Base-by-base conservation (phyloP, 1,140 invertebrate species). In the Battus philenor region DNA sequence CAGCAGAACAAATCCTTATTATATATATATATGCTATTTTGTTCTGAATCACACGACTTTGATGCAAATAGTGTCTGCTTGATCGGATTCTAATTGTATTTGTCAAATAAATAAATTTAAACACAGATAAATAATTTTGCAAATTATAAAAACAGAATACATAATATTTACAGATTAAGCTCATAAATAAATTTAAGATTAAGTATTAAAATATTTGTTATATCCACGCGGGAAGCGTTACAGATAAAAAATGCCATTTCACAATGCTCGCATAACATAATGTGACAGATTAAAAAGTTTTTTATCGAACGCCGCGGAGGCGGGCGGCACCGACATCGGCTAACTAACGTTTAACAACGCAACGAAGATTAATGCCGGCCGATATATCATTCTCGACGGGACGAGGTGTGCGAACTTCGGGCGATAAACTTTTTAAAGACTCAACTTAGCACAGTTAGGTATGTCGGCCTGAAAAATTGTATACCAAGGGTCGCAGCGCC, bases 361-460 rank as follows among this genome's bases (percentile, higher is more conserved):
- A 47, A 57, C 57, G 58, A 75, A 75, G 77, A 76, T 72, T 64
- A 76, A 81, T 81, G 69, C 59, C 4, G 49, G 5, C 56, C 68
- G 69, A 71, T 79, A 77, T 68, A 77, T 79, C 75, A 82, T 70
- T 48, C 59, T 52, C 46, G 57, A 59, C 59, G 67, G 59, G 56
- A 46, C 54, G 65, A 71, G 71, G 71, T 74, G 68, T 65, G 70
- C 73, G 47, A 76, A 76, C 54, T 78, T 79, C 50, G 48, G 47
- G 50, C 58, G 78, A 79, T 82, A 79, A 82, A 82, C 74, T 82
- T 82, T 72, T 82, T 82, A 82, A 82, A 80, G 72, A 82, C 78
- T 82, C 71, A 69, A 78, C 59, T 75, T 67, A 59, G 47, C 48
- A 51, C 54, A 51, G 56, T 54, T 45, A 58, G 62, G 59, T 71